phyloP scores from a whole-genome alignment of 2,113 vertebrate species.

The Pongo pygmaeus region DNA sequence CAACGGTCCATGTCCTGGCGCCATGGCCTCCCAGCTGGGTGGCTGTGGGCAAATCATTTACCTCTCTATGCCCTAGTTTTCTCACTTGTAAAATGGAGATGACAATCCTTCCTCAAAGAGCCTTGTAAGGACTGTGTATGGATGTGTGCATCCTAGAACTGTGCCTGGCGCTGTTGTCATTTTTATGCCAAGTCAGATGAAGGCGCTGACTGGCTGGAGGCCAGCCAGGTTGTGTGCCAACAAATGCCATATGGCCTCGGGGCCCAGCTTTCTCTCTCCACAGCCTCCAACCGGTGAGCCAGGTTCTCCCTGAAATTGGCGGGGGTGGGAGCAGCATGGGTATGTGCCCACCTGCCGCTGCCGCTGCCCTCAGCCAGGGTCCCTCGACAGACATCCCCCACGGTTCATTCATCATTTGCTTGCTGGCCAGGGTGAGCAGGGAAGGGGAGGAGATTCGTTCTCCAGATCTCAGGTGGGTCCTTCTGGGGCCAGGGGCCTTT shows the following conservation, averaged over 20 bases:
- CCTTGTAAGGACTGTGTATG: neutral
- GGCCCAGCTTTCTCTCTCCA: neutral
- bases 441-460: neutral
- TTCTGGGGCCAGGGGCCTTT: neutral
- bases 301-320: neutral
- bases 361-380: neutral
- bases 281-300: neutral
- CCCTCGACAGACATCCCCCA: neutral
- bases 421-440: rapidly evolving
- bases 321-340: rapidly evolving
- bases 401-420: neutral
- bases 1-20: too few relatives aligned
- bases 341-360: rapidly evolving
- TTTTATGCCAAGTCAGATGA: neutral
- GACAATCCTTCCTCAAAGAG: neutral
- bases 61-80: neutral
- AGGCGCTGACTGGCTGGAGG: neutral
- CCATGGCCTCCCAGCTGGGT: neutral
- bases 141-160: neutral
- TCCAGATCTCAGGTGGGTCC: neutral
- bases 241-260: neutral
- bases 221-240: neutral
- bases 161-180: neutral
- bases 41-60: neutral
- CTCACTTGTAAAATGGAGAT: neutral